A percentile compares a stretch with the other conserved stretches of the same genome.
Evolutionary conservation across 2,888 invertebrate genomes (phyloP).

Genomic region (Hymenopus coronatus): DNA sequence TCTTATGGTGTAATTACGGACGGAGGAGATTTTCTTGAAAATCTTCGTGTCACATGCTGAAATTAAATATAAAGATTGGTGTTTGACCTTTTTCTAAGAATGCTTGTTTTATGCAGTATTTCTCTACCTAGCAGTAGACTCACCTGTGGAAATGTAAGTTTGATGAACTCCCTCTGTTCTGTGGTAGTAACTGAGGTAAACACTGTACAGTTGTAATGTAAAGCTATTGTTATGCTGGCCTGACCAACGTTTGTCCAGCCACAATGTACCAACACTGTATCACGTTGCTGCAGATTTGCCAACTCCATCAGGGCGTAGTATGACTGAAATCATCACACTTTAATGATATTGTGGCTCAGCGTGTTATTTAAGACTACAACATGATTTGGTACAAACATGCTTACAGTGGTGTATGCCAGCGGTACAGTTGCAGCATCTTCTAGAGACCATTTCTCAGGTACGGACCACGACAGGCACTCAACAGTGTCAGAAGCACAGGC

Average conservation of each 20-base stretch:
- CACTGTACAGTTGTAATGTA: slow-evolving; percentile 52
- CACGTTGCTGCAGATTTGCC: slow-evolving; percentile 48
- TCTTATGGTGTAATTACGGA: no score
- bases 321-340: slow-evolving; percentile 44
- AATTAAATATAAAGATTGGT: no score
- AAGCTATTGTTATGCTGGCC: slow-evolving; percentile 58
- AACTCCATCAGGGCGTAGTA: slow-evolving; percentile 57
- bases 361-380: neutral
- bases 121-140: no score
- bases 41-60: no score
- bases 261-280: slow-evolving; percentile 53
- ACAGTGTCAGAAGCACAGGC: neutral
- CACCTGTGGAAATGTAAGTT: slow-evolving; percentile 43
- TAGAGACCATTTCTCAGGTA: slow-evolving; percentile 55
- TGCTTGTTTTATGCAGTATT: no score
- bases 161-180: slow-evolving; percentile 42
- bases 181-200: slow-evolving; percentile 53
- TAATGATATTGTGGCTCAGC: no score
- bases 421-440: slow-evolving; percentile 56
- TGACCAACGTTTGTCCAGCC: slow-evolving; percentile 58
- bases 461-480: slow-evolving; percentile 51
- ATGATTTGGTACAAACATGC: neutral
- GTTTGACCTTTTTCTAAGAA: no score
- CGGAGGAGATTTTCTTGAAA: no score
- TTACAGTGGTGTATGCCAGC: slow-evolving; percentile 52